Conservation (phyloP, 37 sponge, comb jelly and placozoan species). For the Bolinopsis microptera region DNA sequence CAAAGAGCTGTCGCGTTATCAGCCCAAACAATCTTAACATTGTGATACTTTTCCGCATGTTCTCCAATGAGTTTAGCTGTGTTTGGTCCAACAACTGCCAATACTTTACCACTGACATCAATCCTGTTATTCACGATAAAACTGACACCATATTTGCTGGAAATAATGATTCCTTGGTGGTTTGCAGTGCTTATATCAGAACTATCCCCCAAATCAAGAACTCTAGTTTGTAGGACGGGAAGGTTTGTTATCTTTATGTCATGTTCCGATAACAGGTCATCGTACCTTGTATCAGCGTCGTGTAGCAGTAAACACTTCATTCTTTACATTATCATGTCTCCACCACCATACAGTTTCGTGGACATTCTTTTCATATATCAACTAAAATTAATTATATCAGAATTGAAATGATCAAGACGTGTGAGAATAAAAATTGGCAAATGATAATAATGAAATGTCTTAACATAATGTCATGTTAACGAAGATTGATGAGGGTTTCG, state of each 20-base stretch:
- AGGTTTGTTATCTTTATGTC: not conserved
- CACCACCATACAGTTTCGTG: too few relatives aligned
- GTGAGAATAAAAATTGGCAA: too few relatives aligned
- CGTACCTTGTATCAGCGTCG: not conserved
- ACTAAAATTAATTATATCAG: too few relatives aligned
- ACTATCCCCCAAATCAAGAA: not conserved
- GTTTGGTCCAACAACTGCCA: constrained; percentile 25
- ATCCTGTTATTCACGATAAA: not conserved
- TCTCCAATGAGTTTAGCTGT: not conserved
- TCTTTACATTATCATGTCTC: too few relatives aligned
- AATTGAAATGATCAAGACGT: too few relatives aligned
- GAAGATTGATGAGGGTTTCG: too few relatives aligned
- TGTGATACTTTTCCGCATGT: not conserved
- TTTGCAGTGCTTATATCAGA: not conserved
- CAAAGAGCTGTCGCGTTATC: not conserved
- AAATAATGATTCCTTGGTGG: not conserved
- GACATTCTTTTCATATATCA: too few relatives aligned
- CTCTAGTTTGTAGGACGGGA: not conserved
- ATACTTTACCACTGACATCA: not conserved
- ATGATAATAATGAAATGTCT: too few relatives aligned
- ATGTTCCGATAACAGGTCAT: not conserved
- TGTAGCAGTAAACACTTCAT: constrained; percentile 57
- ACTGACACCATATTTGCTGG: not conserved
- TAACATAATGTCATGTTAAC: too few relatives aligned
- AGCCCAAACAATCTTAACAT: constrained; percentile 1